Percentiles rank a stretch among this genome's conserved stretches.
Conservation (phyloP, 1,140 invertebrate species). For the Antheraea mylitta region DNA sequence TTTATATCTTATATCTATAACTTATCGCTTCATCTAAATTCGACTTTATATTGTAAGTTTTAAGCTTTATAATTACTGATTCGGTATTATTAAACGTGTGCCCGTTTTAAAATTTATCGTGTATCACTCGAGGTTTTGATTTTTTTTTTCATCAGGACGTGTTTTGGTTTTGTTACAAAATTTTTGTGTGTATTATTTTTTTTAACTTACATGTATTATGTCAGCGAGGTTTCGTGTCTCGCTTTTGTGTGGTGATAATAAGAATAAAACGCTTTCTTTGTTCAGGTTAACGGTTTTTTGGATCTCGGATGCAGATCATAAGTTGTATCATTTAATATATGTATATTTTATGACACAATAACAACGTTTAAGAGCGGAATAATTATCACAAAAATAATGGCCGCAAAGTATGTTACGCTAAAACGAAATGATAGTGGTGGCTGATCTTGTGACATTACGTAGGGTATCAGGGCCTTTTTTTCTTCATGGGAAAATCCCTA, state of each 20-base stretch:
- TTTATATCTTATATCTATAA: constrained; percentile 15
- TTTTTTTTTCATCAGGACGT: constrained; percentile 39
- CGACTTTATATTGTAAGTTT: neutral
- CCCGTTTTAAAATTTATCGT: constrained; percentile 44
- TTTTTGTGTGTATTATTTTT: constrained; percentile 42
- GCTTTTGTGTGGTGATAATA: constrained; percentile 49
- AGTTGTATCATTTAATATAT: too few relatives aligned
- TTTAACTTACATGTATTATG: constrained; percentile 58
- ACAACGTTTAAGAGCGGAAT: too few relatives aligned
- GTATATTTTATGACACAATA: too few relatives aligned
- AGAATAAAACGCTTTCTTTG: constrained; percentile 58
- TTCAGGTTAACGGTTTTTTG: constrained; percentile 43
- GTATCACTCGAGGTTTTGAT: constrained; percentile 55
- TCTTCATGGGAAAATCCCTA: too few relatives aligned
- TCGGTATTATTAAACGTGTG: neutral
- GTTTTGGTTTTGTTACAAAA: constrained; percentile 45
- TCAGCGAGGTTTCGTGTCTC: constrained; percentile 50
- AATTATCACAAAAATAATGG: too few relatives aligned
- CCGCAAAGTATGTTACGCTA: too few relatives aligned
- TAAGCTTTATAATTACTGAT: constrained; percentile 6
- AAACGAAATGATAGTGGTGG: too few relatives aligned
- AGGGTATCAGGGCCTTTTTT: too few relatives aligned
- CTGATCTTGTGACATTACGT: too few relatives aligned
- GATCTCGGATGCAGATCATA: neutral
- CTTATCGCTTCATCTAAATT: neutral